These are phyloP conservation scores for Pseudomyrmex dendroicus DNA, from an alignment of 1,140 invertebrate genomes.

Conservation along the genomic window DNA sequence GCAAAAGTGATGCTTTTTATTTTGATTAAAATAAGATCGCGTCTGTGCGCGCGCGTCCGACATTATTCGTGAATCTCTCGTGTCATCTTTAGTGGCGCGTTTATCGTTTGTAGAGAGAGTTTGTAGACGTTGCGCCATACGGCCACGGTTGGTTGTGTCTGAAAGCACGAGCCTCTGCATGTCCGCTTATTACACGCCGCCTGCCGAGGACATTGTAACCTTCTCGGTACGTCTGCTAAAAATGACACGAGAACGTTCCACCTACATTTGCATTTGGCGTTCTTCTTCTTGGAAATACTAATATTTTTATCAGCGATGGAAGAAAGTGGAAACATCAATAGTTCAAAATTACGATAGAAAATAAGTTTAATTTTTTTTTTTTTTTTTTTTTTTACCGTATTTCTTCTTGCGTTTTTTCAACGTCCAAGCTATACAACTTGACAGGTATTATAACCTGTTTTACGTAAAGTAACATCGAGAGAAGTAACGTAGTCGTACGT, in stretches of 20 bases:
- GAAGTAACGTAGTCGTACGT: conserved; percentile 38
- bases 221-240: neutral
- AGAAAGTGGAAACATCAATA: neutral
- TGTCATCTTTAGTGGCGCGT: conserved; percentile 44
- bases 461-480: conserved; percentile 18
- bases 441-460: conserved; percentile 34
- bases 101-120: conserved; percentile 48
- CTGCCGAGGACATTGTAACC: neutral
- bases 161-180: conserved; percentile 53
- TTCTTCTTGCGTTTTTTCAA: neutral
- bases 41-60: neutral
- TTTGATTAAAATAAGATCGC: conserved; percentile 38
- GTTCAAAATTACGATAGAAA: neutral
- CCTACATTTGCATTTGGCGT: neutral
- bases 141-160: conserved; percentile 48
- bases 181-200: conserved; percentile 54
- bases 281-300: neutral
- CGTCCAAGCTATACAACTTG: neutral
- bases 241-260: conserved; percentile 10
- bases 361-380: conserved; percentile 8
- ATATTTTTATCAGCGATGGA: neutral
- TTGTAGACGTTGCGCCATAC: neutral
- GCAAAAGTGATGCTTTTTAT: conserved; percentile 24
- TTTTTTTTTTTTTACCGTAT: conserved; percentile 1
- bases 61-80: conserved; percentile 44